Base-by-base conservation (phyloP, 2,113 vertebrate genomes). In the Ciconia stormi region DNA sequence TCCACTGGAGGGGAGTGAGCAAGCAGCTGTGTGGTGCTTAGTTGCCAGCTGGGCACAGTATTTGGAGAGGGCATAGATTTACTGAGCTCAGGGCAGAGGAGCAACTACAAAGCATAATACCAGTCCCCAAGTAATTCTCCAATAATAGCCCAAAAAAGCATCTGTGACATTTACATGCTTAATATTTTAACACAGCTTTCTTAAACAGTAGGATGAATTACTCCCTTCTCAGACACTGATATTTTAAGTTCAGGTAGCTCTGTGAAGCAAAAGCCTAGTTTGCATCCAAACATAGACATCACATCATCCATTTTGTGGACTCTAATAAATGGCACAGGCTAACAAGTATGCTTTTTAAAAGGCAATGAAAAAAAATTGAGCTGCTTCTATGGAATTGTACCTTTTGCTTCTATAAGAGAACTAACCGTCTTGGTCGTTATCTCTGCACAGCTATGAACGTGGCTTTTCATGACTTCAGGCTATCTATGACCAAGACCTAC, bases 101-200 rank as follows among this genome's bases (percentile, higher is more conserved):
- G 96, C 96, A 97, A 97, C 93, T 46, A 85, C 55, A 83, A 87
- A 67, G 88, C 63, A 26, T 84, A 87, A 79, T 78, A 82, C 38
- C 82, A 82, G 67, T 40, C 32, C 56, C 65, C 55, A 72, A 63
- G 53, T 76, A 80, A 47, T 40, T 87, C 62, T 85, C 46, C 58
- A 94, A 66, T 62, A 70, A 91, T 11, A 89, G 34, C n/a, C 58
- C 1, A 44, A 69, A 82, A 82, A 95, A 79, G 5, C 8, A 66
- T 62, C 46, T 44, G 7, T 66, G 70, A 65, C 61, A 50, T 58
- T 94, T 92, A 91, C 79, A 47, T 58, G 17, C 38, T 87, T 93
- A 44, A 44, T 76, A 82, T 61, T 58, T 93, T 46, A 56, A 52
- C n/a, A 70, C 40, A 82, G 86, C 27, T 78, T 93, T 80, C 32